Percentiles rank a stretch among this genome's conserved stretches.
Evolutionary conservation across 2,888 invertebrate genomes (phyloP).

Genomic region (Crocallis elinguaria): DNA sequence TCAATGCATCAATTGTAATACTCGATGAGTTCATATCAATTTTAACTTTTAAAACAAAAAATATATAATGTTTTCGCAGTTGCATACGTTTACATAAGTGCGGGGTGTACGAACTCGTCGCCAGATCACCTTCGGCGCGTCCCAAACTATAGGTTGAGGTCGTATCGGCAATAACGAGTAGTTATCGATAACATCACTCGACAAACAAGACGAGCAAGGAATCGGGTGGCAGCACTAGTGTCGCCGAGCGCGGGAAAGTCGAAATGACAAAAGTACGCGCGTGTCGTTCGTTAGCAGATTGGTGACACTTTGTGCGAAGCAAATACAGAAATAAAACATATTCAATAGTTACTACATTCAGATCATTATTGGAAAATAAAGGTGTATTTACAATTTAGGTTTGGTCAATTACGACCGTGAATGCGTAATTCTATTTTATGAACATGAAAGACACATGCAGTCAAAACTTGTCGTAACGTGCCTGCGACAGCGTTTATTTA

Average conservation of each 20-base stretch:
- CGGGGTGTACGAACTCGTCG: slow-evolving; percentile 71
- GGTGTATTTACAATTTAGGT: not conserved
- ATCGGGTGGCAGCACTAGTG: slow-evolving; percentile 39
- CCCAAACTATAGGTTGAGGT: slow-evolving; percentile 79
- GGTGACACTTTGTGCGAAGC: slow-evolving; percentile 20
- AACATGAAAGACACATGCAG: no score
- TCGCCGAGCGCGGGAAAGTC: slow-evolving; percentile 52
- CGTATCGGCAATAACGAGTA: slow-evolving; percentile 68
- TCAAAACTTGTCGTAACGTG: not conserved
- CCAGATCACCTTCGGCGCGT: slow-evolving; percentile 74
- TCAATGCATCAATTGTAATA: slow-evolving; percentile 38
- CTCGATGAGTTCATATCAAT: slow-evolving; percentile 49
- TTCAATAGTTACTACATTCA: slow-evolving; percentile 2
- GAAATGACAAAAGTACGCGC: slow-evolving; percentile 51
- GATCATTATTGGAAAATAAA: slow-evolving; percentile 6
- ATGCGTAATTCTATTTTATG: not conserved
- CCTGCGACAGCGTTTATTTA: slow-evolving; percentile 7
- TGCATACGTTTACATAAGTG: slow-evolving; percentile 76
- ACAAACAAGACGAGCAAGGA: slow-evolving; percentile 68
- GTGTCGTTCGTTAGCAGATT: slow-evolving; percentile 17
- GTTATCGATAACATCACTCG: slow-evolving; percentile 65
- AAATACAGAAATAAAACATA: slow-evolving; percentile 18
- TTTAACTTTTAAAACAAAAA: slow-evolving; percentile 53
- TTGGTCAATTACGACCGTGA: not conserved
- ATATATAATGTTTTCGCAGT: slow-evolving; percentile 64